These are phyloP conservation scores for Aphaenogaster rudis DNA, from an alignment of 1,140 invertebrate genomes.

Conservation along the genomic window DNA sequence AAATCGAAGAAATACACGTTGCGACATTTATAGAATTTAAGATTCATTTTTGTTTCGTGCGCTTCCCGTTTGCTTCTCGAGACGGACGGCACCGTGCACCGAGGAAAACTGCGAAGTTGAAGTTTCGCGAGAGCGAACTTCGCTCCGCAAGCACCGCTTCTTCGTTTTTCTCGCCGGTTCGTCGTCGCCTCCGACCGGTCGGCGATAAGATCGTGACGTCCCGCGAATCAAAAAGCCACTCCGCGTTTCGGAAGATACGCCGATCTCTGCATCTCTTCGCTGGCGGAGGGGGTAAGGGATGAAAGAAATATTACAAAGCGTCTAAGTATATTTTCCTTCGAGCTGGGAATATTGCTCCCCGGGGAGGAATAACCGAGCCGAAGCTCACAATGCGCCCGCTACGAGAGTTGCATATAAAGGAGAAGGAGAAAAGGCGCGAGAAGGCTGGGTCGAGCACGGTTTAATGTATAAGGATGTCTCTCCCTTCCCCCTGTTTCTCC, in stretches of 20 bases:
- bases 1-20: background rate
- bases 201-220: background rate
- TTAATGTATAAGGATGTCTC: slow-evolving; percentile 61
- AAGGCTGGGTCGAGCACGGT: background rate
- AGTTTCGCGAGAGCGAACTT: slow-evolving; percentile 7
- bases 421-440: slow-evolving; percentile 23
- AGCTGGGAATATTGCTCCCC: slow-evolving; percentile 64
- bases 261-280: background rate
- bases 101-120: background rate
- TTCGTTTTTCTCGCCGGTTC: background rate
- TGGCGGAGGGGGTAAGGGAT: background rate
- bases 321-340: slow-evolving; percentile 68
- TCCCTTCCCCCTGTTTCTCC: background rate
- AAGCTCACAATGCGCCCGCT: slow-evolving; percentile 65
- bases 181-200: background rate
- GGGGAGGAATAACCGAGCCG: slow-evolving; percentile 67
- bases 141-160: background rate
- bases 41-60: background rate
- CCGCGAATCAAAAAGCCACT: slow-evolving; percentile 19
- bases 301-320: slow-evolving; percentile 67
- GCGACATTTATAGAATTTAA: background rate
- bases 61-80: background rate
- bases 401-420: slow-evolving; percentile 69
- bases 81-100: background rate
- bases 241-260: slow-evolving; percentile 18